These are phyloP conservation scores for Hyppa rectilinea DNA, from an alignment of 2,888 invertebrate species.

Conservation along the genomic window DNA sequence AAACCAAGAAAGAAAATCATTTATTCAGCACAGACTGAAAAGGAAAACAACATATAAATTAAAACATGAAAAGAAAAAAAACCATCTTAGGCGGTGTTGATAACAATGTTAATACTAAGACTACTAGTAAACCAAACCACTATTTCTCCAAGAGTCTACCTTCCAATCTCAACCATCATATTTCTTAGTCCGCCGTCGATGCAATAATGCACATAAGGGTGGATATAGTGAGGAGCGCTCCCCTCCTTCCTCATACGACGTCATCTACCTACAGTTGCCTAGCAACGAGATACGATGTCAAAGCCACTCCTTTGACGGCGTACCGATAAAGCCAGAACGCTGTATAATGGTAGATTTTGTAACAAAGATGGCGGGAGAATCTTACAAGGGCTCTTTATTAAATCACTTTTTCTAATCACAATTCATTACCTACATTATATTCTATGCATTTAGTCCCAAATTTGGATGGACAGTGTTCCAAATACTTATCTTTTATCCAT, in stretches of 20 bases:
- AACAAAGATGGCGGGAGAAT: not conserved
- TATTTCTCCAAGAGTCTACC: not conserved
- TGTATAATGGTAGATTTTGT: constrained; percentile 22
- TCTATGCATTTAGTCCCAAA: not conserved
- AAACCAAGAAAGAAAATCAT: no score
- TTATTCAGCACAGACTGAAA: no score
- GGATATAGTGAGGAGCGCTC: constrained; percentile 26
- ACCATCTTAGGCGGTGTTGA: no score
- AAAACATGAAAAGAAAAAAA: no score
- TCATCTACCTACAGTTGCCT: constrained; percentile 55
- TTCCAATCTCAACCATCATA: constrained; percentile 25
- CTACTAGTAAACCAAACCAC: not conserved
- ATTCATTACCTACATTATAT: not conserved
- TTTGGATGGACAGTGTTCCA: not conserved
- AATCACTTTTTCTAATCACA: not conserved
- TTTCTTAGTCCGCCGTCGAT: constrained; percentile 41
- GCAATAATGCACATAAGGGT: constrained; percentile 49
- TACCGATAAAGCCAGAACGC: constrained; percentile 12
- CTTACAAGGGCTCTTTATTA: not conserved
- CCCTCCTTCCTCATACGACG: constrained; percentile 33
- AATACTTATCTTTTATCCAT: not conserved
- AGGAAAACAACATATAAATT: no score
- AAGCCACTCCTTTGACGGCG: constrained; percentile 53
- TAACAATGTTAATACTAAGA: no score
- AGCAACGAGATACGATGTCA: constrained; percentile 61